Percentiles rank a stretch among this genome's conserved stretches.
Evolutionary conservation across 2,113 vertebrate genomes (phyloP).

Genomic region (Burhinus oedicnemus): DNA sequence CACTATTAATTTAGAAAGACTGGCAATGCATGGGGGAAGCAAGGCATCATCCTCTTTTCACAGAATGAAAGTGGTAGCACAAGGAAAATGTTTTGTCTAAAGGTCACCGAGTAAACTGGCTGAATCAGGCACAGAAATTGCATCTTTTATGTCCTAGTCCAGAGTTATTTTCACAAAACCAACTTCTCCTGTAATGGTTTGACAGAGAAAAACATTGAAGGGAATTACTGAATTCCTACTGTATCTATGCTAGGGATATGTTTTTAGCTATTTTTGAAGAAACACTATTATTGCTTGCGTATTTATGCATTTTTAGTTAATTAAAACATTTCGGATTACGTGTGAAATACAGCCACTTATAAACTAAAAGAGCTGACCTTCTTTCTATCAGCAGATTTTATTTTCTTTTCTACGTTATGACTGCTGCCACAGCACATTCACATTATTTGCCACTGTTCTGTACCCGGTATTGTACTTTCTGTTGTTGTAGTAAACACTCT

Average conservation of each 20-base stretch:
- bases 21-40: neutral
- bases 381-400: neutral
- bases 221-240: neutral
- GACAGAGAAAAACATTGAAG: neutral
- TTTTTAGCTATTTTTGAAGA: neutral
- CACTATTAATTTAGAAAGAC: neutral
- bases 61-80: neutral
- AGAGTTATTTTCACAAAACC: neutral
- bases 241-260: neutral
- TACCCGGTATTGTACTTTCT: neutral
- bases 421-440: neutral
- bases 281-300: neutral
- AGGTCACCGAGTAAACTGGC: neutral
- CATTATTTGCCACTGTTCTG: neutral
- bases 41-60: neutral
- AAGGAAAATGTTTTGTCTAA: neutral
- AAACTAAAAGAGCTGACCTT: neutral
- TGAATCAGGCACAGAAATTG: neutral
- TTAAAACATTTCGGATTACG: neutral
- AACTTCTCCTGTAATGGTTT: neutral
- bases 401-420: neutral
- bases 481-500: neutral
- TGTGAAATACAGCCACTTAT: neutral
- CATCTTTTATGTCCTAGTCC: neutral
- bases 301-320: neutral